Evolutionary conservation across 2,797 vertebrate genomes (phyloP).

Genomic region (Pagetopsis macropterus): DNA sequence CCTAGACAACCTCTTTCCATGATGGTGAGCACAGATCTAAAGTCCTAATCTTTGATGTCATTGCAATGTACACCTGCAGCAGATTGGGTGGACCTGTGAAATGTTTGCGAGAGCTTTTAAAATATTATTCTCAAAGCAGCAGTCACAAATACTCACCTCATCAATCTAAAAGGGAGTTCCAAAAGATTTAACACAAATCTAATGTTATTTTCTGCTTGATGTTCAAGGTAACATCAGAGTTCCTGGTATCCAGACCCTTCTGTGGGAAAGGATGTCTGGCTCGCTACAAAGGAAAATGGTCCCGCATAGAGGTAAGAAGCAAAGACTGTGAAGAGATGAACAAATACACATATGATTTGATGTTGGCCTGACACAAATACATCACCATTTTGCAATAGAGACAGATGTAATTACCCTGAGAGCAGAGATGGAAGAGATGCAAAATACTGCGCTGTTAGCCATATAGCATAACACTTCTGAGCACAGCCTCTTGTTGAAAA

Average conservation of each 20-base stretch:
- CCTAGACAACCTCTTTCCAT: not conserved
- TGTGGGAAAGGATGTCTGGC: conserved; percentile 95
- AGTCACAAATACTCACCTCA: not conserved
- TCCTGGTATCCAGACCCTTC: conserved; percentile 90
- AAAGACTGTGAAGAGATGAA: not conserved
- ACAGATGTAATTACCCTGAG: not conserved
- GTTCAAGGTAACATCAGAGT: conserved; percentile 87
- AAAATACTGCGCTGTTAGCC: not conserved
- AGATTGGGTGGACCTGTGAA: conserved; percentile 14
- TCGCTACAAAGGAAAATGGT: conserved; percentile 94
- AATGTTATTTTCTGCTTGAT: not conserved
- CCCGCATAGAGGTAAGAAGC: conserved; percentile 91
- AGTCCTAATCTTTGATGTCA: conserved; percentile 2
- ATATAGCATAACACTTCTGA: too few species aligned
- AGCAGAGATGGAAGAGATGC: not conserved
- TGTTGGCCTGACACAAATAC: not conserved
- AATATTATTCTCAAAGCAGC: not conserved
- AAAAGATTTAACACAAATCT: conserved; percentile 1
- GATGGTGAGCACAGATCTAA: not conserved
- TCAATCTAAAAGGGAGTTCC: not conserved
- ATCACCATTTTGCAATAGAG: not conserved
- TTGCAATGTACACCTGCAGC: conserved; percentile 7
- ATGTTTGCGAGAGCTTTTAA: conserved; percentile 17
- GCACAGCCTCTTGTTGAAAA: too few species aligned
- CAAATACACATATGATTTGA: too few species aligned